Conservation (phyloP, 2,113 vertebrate genomes). For the Stigmatopora nigra region DNA sequence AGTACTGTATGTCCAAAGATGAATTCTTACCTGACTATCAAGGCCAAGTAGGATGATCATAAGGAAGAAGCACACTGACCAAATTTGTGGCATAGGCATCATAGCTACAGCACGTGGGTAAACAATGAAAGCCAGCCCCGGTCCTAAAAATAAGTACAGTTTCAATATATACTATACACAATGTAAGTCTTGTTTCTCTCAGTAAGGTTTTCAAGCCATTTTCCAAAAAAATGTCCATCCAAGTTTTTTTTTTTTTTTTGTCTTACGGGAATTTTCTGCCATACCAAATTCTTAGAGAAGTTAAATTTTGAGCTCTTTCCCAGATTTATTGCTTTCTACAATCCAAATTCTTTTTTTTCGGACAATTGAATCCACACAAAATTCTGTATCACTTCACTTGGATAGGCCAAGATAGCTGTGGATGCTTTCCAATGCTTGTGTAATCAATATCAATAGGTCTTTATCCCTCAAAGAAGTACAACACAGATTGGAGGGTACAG, state of each 20-base stretch:
- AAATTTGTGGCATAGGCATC: constrained; percentile 60
- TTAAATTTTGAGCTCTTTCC: neutral
- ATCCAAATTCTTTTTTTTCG: neutral
- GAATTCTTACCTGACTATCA: constrained; percentile 49
- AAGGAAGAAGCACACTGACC: constrained; percentile 56
- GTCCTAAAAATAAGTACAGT: constrained; percentile 28
- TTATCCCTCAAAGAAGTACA: neutral
- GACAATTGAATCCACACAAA: neutral
- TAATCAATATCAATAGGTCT: neutral
- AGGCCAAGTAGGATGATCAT: constrained; percentile 59
- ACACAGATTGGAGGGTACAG: neutral
- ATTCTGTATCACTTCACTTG: neutral
- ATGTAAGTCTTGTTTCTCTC: neutral
- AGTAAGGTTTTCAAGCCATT: neutral
- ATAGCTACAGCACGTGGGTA: constrained; percentile 58
- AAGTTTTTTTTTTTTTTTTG: no score
- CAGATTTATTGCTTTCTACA: neutral
- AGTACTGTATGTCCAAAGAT: neutral
- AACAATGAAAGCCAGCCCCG: constrained; percentile 57
- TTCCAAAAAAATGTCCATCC: neutral
- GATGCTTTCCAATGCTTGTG: neutral
- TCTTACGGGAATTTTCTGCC: no score
- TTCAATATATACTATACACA: neutral
- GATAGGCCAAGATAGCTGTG: neutral
- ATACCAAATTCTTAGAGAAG: neutral